Base-by-base conservation (phyloP, 2,113 vertebrate genomes). In the Chitala chitala region DNA sequence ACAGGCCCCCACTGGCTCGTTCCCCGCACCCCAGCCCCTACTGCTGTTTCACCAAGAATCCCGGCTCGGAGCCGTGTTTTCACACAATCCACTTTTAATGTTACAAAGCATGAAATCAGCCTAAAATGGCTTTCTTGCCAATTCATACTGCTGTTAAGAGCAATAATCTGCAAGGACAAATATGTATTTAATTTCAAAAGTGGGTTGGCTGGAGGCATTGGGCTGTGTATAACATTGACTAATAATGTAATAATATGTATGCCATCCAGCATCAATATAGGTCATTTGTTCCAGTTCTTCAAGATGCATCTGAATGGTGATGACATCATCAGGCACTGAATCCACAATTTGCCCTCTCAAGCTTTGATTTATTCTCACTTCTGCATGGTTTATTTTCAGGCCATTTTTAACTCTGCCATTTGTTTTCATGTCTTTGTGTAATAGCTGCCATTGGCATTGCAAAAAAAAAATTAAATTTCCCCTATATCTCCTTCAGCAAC, bases 71-170 rank as follows among this genome's bases (percentile, higher is more conserved):
- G 51, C 33, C 22, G 69, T 69, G 74, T 69, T 75, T 75, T 69
- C 40, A 48, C 74, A 69, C 65, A 75, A 75, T 75, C 54, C 53
- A 69, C 74, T 69, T 69, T 69, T 42, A 65, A 75, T 69, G 38
- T 68, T 69, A 20, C 53, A 44, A 75, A 75, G 54, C 54, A 75
- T 69, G 53, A 75, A 75, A 75, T 75, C 50, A 26, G 64, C 36
- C 66, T 75, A 59, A 59, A 68, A 75, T 69, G 64, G 54, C 40
- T 42, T 44, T 69, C 29, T 55, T 56, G 71, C 64, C 48, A 53
- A 56, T 68, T 75, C 26, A 65, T 53, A 24, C 50, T 29, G 22
- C 48, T 68, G 63, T 68, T 69, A 69, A 58, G 40, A 75, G 40
- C 24, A 59, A 44, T 69, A 69, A 55, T 75, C 24, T 69, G 66